These are phyloP conservation scores for Helicoverpa assulta DNA, from an alignment of 2,888 invertebrate species.

Conservation along the genomic window DNA sequence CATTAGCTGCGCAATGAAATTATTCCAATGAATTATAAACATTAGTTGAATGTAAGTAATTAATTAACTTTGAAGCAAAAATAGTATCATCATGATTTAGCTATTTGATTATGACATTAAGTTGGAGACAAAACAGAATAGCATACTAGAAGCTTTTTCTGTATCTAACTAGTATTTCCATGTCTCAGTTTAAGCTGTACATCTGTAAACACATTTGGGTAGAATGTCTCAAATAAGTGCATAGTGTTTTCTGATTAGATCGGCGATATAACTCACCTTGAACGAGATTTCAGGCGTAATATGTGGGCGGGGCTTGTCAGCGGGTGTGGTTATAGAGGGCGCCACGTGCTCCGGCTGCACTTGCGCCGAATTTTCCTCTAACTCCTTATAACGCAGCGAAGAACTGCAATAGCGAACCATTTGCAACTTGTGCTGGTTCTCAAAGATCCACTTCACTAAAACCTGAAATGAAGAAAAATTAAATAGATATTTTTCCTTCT, in stretches of 20 bases:
- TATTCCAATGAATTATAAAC: constrained; percentile 33
- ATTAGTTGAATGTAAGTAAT: constrained; percentile 22
- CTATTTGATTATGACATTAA: constrained; percentile 23
- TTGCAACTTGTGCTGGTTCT: constrained; percentile 93
- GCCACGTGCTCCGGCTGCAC: constrained; percentile 72
- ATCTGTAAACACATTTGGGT: too few species aligned
- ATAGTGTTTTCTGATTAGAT: constrained; percentile 51
- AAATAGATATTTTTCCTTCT: constrained; percentile 7
- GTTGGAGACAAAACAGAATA: neutral
- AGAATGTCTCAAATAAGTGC: too few species aligned
- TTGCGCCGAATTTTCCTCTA: constrained; percentile 79
- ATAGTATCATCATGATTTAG: constrained; percentile 32
- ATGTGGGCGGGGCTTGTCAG: constrained; percentile 76
- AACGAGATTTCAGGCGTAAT: constrained; percentile 88
- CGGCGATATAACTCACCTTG: constrained; percentile 81
- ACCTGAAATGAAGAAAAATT: constrained; percentile 76
- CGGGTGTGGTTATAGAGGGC: constrained; percentile 62
- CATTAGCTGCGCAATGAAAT: constrained; percentile 25
- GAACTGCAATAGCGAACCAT: constrained; percentile 91
- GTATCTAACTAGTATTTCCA: too few species aligned
- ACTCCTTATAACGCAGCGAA: constrained; percentile 86
- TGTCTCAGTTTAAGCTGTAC: too few species aligned
- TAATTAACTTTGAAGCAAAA: constrained; percentile 20
- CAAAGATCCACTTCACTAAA: constrained; percentile 92
- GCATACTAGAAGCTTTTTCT: neutral